These are phyloP conservation scores for Montipora foliosa DNA, from an alignment of 64 coral and sea anemone species.

Conservation along the genomic window DNA sequence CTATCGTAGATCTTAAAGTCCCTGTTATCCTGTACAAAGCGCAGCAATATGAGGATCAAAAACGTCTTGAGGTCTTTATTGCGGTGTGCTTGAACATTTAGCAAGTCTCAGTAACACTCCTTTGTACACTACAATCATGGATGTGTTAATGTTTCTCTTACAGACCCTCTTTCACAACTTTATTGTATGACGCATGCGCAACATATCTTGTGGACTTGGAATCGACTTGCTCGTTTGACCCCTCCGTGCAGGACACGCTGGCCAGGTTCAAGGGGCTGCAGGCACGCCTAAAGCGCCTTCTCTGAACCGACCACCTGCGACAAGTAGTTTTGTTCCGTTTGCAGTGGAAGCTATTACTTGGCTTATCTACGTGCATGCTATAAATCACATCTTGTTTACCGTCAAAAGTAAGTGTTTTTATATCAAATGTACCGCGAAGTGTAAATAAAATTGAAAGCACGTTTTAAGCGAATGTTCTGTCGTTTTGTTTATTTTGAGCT, in stretches of 20 bases:
- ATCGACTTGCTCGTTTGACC: slow-evolving; percentile 93
- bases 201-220: slow-evolving; percentile 97
- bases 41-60: no score
- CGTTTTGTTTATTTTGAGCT: not conserved
- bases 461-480: not conserved
- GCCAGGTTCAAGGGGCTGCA: slow-evolving; percentile 87
- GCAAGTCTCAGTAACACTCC: no score
- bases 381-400: no score
- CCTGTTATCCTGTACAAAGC: no score
- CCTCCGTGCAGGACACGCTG: slow-evolving; percentile 81
- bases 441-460: slow-evolving; percentile 28
- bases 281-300: slow-evolving; percentile 78
- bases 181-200: slow-evolving; percentile 96
- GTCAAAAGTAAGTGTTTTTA: no score
- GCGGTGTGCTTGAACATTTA: no score
- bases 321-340: not conserved
- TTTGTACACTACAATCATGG: no score
- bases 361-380: not conserved
- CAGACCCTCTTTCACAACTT: slow-evolving; percentile 88
- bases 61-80: no score
- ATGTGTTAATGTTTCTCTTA: not conserved
- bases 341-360: not conserved
- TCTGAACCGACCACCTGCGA: not conserved
- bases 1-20: no score
- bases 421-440: not conserved